A percentile compares a stretch with the other conserved stretches of the same genome.
phyloP scores from a whole-genome alignment of 2,888 invertebrate genomes.

The Allolobophora icterica region DNA sequence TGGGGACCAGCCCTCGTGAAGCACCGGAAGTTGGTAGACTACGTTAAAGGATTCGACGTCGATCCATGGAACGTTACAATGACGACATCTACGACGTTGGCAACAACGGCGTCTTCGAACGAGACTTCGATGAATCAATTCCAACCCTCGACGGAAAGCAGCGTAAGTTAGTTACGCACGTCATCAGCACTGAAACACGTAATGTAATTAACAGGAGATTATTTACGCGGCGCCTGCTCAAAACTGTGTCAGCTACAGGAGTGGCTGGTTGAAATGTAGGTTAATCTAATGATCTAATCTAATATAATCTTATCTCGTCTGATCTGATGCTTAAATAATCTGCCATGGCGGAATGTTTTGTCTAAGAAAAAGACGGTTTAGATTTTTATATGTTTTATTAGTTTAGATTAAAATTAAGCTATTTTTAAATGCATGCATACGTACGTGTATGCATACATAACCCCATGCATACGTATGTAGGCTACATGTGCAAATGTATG shows the following conservation, averaged over 20 bases:
- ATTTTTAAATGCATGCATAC: too few relatives aligned
- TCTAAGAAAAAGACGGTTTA: too few relatives aligned
- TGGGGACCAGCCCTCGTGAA: constrained; percentile 61
- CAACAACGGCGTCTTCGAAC: background rate
- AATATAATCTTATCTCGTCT: too few relatives aligned
- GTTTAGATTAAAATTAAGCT: too few relatives aligned
- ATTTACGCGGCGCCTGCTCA: background rate
- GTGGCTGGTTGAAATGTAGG: background rate
- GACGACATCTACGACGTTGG: background rate
- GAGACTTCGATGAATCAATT: background rate
- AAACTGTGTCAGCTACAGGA: too few relatives aligned
- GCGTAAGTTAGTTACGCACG: background rate
- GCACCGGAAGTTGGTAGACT: constrained; percentile 55
- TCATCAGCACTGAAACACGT: background rate
- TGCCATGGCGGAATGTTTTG: too few relatives aligned
- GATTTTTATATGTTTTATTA: too few relatives aligned
- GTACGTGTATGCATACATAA: too few relatives aligned
- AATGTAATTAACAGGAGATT: background rate
- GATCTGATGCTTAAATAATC: too few relatives aligned
- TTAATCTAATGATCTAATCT: too few relatives aligned
- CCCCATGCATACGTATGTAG: too few relatives aligned
- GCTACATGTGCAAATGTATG: too few relatives aligned
- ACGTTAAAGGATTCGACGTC: constrained; percentile 52
- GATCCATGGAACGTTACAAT: constrained; percentile 54
- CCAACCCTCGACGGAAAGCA: background rate